Evolutionary conservation across 1,140 invertebrate genomes (phyloP), one percentile per base, ranked within the genome.

Genomic region (Oppia nitens): DNA sequence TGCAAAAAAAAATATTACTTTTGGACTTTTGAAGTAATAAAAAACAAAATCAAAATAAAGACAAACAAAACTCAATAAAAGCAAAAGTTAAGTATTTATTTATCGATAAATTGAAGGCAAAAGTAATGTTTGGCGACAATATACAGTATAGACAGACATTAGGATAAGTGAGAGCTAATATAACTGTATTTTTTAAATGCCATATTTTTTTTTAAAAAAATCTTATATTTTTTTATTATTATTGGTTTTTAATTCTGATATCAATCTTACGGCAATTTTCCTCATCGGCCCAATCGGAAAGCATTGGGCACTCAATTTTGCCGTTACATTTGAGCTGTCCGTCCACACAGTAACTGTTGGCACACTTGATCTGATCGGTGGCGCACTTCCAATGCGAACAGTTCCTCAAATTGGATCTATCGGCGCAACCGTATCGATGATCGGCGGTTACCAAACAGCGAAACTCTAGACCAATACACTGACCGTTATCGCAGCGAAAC

Each of bases 211-310:
- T 25, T 6, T 9, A 53, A 14, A 26, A 23, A 28, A 53, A 12
- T 53, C 17, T 17, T 23, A n/a, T 28, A 45, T 9, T 25, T n/a
- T 21, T 21, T 50, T 6, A n/a, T n/a, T n/a, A n/a, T n/a, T n/a
- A n/a, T n/a, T n/a, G n/a, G n/a, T 11, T 50, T 50, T 11, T 21
- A 21, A 11, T n/a, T n/a, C n/a, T 21, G 24, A 53, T 53, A n/a
- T 11, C 4, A 25, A 24, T 27, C 59, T 60, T 55, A 60, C 59
- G 53, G 24, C 55, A 62, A 59, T 21, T 9, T 51, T 55, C 55
- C 47, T 66, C 65, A 54, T 66, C 65, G 0, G 65, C 63, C 45
- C 62, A 60, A 50, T 64, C 62, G 11, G 57, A 29, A n/a, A 55
- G 23, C 20, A 57, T 47, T 2, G 56, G 51, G 40, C 65, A 66